Percentiles rank a stretch among this genome's conserved stretches.
These are phyloP conservation scores for Andrena flavipes DNA, from an alignment of 2,888 invertebrate genomes.

Conservation along the genomic window DNA sequence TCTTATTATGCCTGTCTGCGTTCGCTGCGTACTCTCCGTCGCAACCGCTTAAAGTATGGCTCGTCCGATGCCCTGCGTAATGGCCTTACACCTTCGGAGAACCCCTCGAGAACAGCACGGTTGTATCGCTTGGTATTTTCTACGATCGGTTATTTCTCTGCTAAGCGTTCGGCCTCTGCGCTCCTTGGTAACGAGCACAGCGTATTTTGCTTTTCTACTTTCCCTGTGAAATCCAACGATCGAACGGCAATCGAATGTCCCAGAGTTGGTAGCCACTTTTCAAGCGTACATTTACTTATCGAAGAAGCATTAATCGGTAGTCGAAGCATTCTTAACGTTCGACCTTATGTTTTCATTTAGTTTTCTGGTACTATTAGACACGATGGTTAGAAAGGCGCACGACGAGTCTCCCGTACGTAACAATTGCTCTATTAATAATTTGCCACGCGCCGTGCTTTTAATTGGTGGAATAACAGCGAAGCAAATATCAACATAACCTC, in stretches of 20 bases:
- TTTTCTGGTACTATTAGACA: neutral
- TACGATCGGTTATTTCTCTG: neutral
- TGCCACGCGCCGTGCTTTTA: neutral
- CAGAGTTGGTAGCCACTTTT: neutral
- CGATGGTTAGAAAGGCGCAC: neutral
- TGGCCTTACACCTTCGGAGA: neutral
- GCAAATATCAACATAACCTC: conserved; percentile 34
- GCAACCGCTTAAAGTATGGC: neutral
- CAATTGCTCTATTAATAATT: neutral
- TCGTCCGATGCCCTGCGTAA: too few relatives aligned
- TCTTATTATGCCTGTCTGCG: neutral
- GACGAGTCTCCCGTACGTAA: neutral
- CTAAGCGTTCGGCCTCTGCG: neutral
- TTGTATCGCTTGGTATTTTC: neutral
- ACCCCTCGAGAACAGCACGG: neutral
- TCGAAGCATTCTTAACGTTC: neutral
- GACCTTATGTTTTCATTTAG: too few relatives aligned
- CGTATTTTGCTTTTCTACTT: neutral
- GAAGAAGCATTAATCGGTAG: neutral
- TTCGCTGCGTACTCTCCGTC: neutral
- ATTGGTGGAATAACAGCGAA: neutral
- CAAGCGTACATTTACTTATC: neutral
- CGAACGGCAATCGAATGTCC: neutral
- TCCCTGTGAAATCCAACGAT: neutral
- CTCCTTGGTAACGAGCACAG: too few relatives aligned